A percentile compares a stretch with the other conserved stretches of the same genome.
phyloP scores from a whole-genome alignment of 2,113 vertebrate species.

The Thunnus thynnus region DNA sequence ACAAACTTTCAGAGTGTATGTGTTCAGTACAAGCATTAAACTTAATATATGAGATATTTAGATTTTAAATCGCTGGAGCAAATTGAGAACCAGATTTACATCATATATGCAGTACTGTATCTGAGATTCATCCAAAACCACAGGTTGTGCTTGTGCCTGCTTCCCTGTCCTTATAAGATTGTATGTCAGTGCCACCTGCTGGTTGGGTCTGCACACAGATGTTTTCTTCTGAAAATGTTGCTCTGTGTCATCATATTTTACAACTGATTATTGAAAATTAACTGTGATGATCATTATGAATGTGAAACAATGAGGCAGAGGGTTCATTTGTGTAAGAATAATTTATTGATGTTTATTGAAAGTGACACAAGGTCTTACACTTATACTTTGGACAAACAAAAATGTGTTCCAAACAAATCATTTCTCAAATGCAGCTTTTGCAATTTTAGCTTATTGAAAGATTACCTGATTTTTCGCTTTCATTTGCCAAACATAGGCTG shows the following conservation, averaged over 20 bases:
- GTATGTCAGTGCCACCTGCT: constrained; percentile 59
- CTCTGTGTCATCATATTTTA: not conserved
- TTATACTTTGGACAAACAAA: not conserved
- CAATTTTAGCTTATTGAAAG: not conserved
- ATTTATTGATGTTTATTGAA: constrained; percentile 24
- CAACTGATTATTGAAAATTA: no score
- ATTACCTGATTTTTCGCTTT: not conserved
- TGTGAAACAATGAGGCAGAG: not conserved
- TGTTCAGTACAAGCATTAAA: not conserved
- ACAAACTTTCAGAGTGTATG: not conserved
- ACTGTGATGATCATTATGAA: no score
- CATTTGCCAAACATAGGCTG: not conserved
- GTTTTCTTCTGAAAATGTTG: not conserved
- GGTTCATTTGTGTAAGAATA: not conserved
- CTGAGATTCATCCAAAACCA: not conserved
- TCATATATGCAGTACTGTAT: not conserved
- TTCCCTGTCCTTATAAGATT: not conserved
- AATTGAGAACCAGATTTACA: not conserved
- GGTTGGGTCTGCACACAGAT: constrained; percentile 14
- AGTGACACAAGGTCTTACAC: constrained; percentile 1
- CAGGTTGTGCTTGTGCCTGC: not conserved
- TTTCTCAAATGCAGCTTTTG: not conserved
- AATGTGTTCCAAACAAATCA: not conserved
- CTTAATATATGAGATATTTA: not conserved
- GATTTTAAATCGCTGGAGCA: not conserved